These are phyloP conservation scores for Belgica antarctica DNA, from an alignment of 2,888 invertebrate species.

Conservation along the genomic window DNA sequence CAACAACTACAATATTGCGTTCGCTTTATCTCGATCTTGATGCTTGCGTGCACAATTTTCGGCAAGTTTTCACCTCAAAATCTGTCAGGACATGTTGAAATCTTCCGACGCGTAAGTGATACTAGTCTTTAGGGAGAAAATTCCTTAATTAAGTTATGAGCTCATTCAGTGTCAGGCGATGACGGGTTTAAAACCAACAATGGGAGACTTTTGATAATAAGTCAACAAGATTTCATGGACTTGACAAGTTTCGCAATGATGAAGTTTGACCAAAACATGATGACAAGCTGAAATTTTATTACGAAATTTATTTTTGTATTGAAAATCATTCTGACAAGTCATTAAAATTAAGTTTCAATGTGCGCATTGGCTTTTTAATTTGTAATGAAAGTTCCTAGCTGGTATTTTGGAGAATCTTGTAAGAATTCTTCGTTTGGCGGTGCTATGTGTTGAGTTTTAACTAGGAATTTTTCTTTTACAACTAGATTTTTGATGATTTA, in stretches of 20 bases:
- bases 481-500: too few relatives aligned
- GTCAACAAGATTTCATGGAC: neutral
- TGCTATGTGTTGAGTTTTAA: too few relatives aligned
- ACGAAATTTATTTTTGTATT: neutral
- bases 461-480: too few relatives aligned
- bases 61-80: slow-evolving; percentile 9
- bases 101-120: slow-evolving; percentile 11
- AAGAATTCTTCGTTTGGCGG: too few relatives aligned
- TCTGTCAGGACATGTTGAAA: slow-evolving; percentile 19
- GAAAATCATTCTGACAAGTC: neutral
- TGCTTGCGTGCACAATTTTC: neutral
- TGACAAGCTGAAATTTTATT: neutral
- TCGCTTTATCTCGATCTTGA: slow-evolving; percentile 1
- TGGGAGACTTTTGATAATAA: neutral
- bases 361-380: slow-evolving; percentile 11
- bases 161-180: neutral
- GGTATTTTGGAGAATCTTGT: neutral
- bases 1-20: slow-evolving; percentile 16
- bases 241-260: slow-evolving; percentile 2
- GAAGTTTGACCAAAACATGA: neutral
- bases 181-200: slow-evolving; percentile 9
- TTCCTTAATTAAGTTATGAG: slow-evolving; percentile 13
- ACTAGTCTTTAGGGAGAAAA: neutral
- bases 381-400: neutral
- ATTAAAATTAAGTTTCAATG: neutral